These are phyloP conservation scores for Ptychoptera contaminata DNA, from an alignment of 2,888 invertebrate species.

Conservation along the genomic window DNA sequence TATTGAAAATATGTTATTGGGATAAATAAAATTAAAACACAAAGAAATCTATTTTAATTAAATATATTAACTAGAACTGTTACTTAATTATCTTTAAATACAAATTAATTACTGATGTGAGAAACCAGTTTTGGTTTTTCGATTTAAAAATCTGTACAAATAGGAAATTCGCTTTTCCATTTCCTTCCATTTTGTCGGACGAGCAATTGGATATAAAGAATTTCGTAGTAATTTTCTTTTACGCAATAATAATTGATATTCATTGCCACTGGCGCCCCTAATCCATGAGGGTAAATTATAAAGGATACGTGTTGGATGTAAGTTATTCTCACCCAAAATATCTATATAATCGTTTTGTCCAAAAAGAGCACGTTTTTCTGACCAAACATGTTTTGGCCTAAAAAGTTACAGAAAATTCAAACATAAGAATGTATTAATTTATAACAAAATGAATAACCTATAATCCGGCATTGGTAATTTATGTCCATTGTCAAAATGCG, in stretches of 20 bases:
- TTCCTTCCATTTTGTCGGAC: constrained; percentile 66
- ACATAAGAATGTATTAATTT: neutral
- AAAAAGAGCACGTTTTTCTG: constrained; percentile 60
- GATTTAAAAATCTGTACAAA: constrained; percentile 62
- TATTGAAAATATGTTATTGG: too few relatives aligned
- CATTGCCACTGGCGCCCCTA: constrained; percentile 73
- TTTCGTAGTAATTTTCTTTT: constrained; percentile 49
- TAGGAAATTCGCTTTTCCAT: constrained; percentile 56
- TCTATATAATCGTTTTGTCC: constrained; percentile 97
- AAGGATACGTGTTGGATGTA: constrained; percentile 71
- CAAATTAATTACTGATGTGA: constrained; percentile 19
- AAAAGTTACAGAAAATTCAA: constrained; percentile 16
- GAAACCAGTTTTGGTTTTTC: constrained; percentile 57
- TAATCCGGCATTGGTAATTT: constrained; percentile 51
- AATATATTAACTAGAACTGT: neutral
- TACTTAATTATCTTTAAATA: neutral
- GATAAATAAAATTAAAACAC: too few relatives aligned
- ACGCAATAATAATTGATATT: constrained; percentile 51
- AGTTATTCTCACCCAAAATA: constrained; percentile 69
- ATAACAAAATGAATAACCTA: constrained; percentile 3
- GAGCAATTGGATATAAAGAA: constrained; percentile 39
- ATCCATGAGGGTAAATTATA: constrained; percentile 83
- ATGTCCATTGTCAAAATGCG: constrained; percentile 40
- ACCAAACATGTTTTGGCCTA: constrained; percentile 60
- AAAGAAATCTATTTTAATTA: too few relatives aligned